phyloP scores from a whole-genome alignment of 2,113 vertebrate genomes.

The Solea senegalensis region DNA sequence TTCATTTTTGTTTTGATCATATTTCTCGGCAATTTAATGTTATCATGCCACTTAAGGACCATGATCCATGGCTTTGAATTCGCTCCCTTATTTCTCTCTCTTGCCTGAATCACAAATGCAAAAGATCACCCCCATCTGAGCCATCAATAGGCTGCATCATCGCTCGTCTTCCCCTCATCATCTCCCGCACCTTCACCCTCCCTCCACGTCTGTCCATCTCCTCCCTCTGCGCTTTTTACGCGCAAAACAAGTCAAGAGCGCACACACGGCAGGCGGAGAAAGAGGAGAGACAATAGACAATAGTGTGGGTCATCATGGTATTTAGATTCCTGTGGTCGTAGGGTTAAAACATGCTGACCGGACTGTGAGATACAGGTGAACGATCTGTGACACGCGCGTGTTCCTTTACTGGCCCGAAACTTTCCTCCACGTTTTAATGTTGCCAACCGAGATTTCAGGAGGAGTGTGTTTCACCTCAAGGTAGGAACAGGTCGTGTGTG shows the following conservation, averaged over 20 bases:
- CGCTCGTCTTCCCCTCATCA: conserved; percentile 68
- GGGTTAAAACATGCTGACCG: conserved; percentile 37
- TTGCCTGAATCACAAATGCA: conserved; percentile 52
- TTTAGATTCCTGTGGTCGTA: conserved; percentile 59
- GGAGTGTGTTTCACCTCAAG: conserved; percentile 85
- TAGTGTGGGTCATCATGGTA: conserved; percentile 67
- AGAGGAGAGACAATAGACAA: conserved; percentile 66
- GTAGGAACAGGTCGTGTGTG: conserved; percentile 75
- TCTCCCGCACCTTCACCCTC: conserved; percentile 70
- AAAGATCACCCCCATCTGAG: conserved; percentile 52
- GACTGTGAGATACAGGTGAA: conserved; percentile 65
- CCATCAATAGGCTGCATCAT: conserved; percentile 70
- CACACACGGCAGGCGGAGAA: conserved; percentile 61
- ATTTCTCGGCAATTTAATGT: not conserved
- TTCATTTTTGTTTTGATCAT: conserved; percentile 42
- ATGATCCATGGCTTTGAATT: conserved; percentile 20
- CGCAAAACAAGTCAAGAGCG: conserved; percentile 69
- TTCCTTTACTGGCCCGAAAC: conserved; percentile 53
- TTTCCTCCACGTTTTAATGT: conserved; percentile 78
- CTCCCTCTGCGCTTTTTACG: conserved; percentile 73
- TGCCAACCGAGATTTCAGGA: conserved; percentile 83
- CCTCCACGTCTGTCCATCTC: conserved; percentile 63
- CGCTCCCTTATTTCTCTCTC: not conserved
- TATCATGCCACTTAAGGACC: not conserved
- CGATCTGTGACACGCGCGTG: conserved; percentile 35